Evolutionary conservation across 2,888 invertebrate species (phyloP).

Genomic region (Nomada goodeniana): DNA sequence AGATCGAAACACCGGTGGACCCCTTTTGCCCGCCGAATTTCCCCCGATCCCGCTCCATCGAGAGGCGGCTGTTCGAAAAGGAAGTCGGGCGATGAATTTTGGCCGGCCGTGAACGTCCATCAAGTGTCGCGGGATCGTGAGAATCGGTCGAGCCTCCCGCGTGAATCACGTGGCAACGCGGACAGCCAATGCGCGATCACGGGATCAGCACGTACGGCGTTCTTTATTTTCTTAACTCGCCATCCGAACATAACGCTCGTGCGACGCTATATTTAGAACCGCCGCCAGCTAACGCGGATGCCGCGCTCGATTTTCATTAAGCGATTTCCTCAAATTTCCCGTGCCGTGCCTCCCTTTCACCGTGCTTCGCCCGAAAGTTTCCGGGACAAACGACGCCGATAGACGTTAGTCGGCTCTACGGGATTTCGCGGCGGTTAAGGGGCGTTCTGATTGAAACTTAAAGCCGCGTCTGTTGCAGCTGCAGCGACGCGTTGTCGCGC

Average conservation of each 20-base stretch:
- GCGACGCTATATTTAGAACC: conserved; percentile 26
- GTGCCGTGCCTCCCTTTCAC: background rate
- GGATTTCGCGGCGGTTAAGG: background rate
- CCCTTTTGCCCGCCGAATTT: too few species aligned
- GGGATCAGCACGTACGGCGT: conserved; percentile 5
- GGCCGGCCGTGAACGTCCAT: conserved; percentile 16
- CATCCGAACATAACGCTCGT: background rate
- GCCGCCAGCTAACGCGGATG: background rate
- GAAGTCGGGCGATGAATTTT: too few species aligned
- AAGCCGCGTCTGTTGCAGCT: conserved; percentile 30
- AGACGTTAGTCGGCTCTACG: background rate
- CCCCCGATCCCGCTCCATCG: too few species aligned
- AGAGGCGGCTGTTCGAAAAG: too few species aligned
- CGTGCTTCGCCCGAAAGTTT: background rate
- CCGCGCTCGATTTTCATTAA: conserved; percentile 7
- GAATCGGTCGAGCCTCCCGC: conserved; percentile 35
- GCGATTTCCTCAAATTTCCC: background rate
- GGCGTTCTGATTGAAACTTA: conserved; percentile 41
- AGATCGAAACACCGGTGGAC: too few species aligned
- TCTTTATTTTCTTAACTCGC: conserved; percentile 26
- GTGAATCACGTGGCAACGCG: conserved; percentile 26
- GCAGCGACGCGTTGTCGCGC: background rate
- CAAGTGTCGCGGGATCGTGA: conserved; percentile 51
- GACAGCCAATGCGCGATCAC: background rate
- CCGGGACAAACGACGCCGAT: background rate